Base-by-base conservation (phyloP, 2,113 vertebrate species). In the Crotalus horridus region DNA sequence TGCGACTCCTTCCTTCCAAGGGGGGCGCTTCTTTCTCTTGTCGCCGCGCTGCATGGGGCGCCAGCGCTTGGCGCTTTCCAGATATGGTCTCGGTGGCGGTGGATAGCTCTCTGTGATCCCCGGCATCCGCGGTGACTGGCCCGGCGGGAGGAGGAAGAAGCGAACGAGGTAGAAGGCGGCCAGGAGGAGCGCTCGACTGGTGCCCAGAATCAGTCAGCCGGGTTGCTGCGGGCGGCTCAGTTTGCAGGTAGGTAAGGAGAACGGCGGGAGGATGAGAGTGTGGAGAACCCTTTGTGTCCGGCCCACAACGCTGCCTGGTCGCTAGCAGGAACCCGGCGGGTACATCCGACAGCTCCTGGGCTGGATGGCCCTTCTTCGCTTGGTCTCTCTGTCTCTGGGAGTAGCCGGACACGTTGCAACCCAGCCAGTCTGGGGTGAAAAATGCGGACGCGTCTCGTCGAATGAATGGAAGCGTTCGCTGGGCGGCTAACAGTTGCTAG, bases 261-360 rank as follows among this genome's bases (percentile, higher is more conserved):
- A 64, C 24, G 81, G 87, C 33, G 81, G 87, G 17, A 29, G 64
- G 93, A 21, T 93, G 93, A 26, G 96, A 26, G 95, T 87, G 94
- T 95, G 87, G 95, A 94, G 95, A 51, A 61, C 33, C 58, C 56
- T 92, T 46, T 58, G 87, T 92, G 92, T 53, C 56, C 58, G 17
- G n/a, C 51, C 39, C 29, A 12, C 43, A 24, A 29, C 56, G 88
- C 23, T 15, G 87, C 87, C 13, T 8, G 11, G 9, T 91, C 20
- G 91, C 64, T 20, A 13, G 26, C 39, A 21, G 61, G 33, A 7
- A 92, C 58, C 64, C 20, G 54, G 69, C 64, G 12, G 48, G 11
- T 5, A 10, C 55, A 53, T 26, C 17, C 21, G 15, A 8, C 58
- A 13, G 6, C 58, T 43, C 15, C 9, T 56, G 29, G 48, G 58